Conservation (phyloP, 35 echinoderm and acorn worm genomes). For the Heliocidaris erythrogramma region DNA sequence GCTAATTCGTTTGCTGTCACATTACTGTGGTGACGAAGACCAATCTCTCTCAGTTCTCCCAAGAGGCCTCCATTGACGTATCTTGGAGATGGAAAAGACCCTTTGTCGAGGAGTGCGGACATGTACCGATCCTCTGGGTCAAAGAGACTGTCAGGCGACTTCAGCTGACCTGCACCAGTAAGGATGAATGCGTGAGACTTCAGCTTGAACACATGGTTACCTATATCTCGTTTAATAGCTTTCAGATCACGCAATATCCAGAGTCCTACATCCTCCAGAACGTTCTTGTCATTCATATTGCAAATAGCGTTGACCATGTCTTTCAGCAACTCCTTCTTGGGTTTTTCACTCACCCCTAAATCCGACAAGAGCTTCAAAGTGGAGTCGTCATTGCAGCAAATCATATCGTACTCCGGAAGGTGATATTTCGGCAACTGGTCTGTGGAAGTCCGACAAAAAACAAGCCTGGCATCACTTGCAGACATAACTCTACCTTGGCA, state of each 20-base stretch:
- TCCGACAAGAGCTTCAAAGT: neutral
- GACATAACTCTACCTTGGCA: neutral
- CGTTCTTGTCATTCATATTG: neutral
- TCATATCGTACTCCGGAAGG: neutral
- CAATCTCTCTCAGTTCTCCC: neutral
- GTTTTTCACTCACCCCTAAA: neutral
- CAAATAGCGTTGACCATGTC: neutral
- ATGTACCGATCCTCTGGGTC: neutral
- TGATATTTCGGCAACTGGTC: neutral
- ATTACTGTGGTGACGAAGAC: neutral
- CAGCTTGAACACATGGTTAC: neutral
- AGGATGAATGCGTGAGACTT: neutral
- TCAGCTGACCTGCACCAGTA: neutral
- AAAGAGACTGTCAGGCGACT: neutral
- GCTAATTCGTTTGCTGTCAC: neutral
- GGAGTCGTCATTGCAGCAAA: neutral
- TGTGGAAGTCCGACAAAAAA: neutral
- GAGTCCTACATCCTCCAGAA: neutral
- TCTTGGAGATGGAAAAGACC: neutral
- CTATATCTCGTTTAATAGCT: neutral
- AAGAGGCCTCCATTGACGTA: neutral
- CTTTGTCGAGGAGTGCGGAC: neutral
- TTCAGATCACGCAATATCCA: slow-evolving; percentile 31
- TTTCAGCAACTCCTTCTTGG: neutral
- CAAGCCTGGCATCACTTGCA: neutral